Evolutionary conservation across 2,888 invertebrate genomes (phyloP).

Genomic region (Dynastes hyllus): DNA sequence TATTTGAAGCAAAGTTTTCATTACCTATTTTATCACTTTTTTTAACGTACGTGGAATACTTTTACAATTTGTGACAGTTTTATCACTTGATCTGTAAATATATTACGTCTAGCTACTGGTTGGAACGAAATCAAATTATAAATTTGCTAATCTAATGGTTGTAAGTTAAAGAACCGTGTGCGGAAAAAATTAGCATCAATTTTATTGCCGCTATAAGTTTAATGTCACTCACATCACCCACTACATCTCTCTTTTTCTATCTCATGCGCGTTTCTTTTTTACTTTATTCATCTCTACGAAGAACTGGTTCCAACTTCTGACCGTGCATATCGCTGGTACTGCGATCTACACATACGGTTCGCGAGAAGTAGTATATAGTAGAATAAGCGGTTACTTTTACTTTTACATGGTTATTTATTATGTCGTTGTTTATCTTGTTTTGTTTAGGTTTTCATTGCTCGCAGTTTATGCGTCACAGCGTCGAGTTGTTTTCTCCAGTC

Average conservation of each 20-base stretch:
- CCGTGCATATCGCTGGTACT: constrained; percentile 34
- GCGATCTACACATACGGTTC: constrained; percentile 6
- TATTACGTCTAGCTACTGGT: constrained; percentile 10
- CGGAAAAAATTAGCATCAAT: constrained; percentile 26
- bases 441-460: constrained; percentile 47
- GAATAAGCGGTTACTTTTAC: constrained; percentile 48
- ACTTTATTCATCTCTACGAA: constrained; percentile 10
- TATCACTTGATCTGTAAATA: constrained; percentile 5
- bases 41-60: too few relatives aligned
- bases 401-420: constrained; percentile 44
- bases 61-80: neutral
- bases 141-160: constrained; percentile 12
- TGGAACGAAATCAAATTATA: constrained; percentile 7
- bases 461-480: constrained; percentile 40
- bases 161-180: constrained; percentile 4
- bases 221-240: constrained; percentile 46
- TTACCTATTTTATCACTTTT: too few relatives aligned
- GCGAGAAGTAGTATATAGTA: constrained; percentile 6
- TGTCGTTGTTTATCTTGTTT: constrained; percentile 44
- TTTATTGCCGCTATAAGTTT: constrained; percentile 36
- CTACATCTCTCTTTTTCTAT: constrained; percentile 25
- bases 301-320: constrained; percentile 34
- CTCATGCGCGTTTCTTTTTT: neutral
- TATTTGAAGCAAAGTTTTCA: too few relatives aligned
- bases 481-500: constrained; percentile 13